phyloP scores from a whole-genome alignment of 2,113 vertebrate species.

The Lophotis ruficrista region DNA sequence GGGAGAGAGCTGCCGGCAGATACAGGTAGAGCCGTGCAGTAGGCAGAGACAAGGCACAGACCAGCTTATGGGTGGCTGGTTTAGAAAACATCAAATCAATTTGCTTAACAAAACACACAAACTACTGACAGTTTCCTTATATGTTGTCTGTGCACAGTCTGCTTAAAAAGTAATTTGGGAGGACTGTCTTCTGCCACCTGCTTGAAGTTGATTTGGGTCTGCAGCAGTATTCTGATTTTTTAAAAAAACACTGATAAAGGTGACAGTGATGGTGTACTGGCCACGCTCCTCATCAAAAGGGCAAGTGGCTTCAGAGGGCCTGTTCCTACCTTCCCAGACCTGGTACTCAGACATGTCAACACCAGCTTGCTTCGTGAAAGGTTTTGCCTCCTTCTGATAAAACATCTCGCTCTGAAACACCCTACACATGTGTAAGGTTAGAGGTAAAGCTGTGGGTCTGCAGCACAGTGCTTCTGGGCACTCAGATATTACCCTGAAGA shows the following conservation, averaged over 20 bases:
- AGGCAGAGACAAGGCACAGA: not conserved
- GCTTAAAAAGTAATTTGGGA: not conserved
- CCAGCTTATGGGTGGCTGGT: not conserved
- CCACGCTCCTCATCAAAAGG: not conserved
- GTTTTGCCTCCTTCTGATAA: not conserved
- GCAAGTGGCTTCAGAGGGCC: not conserved
- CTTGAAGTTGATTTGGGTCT: not conserved
- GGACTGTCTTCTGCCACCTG: not conserved
- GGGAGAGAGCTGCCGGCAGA: not conserved
- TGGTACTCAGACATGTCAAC: not conserved
- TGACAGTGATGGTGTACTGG: not conserved
- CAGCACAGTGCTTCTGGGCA: not conserved
- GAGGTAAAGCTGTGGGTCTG: not conserved
- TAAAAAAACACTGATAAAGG: not conserved
- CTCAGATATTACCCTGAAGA: not conserved
- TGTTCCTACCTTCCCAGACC: not conserved
- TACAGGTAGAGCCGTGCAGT: not conserved
- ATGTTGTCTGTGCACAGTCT: not conserved
- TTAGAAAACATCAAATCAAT: not conserved
- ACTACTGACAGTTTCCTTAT: not conserved
- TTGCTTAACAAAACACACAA: not conserved
- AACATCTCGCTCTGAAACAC: not conserved
- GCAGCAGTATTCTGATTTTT: not conserved
- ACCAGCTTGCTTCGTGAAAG: not conserved
- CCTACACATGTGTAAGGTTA: not conserved